These are phyloP conservation scores for Liopterus haemorrhoidalis DNA, from an alignment of 2,888 invertebrate species.

Conservation along the genomic window DNA sequence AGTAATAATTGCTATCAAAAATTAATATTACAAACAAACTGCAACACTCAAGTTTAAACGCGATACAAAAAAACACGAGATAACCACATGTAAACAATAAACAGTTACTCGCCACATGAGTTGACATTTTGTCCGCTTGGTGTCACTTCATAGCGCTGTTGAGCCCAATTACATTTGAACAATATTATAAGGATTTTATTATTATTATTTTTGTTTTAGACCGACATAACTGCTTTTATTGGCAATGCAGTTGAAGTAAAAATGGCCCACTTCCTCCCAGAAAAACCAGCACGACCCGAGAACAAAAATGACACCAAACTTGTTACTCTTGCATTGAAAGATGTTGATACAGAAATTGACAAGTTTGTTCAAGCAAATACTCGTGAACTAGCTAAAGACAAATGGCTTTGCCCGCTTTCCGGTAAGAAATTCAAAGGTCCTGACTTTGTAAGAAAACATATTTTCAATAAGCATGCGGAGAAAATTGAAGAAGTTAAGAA, in stretches of 20 bases:
- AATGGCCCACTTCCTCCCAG: slow-evolving; percentile 82
- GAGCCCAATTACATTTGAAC: too few species aligned
- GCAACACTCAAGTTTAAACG: too few species aligned
- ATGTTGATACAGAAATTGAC: slow-evolving; percentile 71
- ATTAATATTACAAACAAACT: too few species aligned
- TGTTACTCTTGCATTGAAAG: slow-evolving; percentile 43
- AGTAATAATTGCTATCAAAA: too few species aligned
- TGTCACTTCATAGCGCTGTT: too few species aligned
- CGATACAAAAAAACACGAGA: too few species aligned
- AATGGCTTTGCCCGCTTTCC: slow-evolving; percentile 97
- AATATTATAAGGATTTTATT: too few species aligned
- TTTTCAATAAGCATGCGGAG: slow-evolving; percentile 94
- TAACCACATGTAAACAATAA: too few species aligned
- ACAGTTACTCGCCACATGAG: too few species aligned
- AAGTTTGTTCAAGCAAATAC: slow-evolving; percentile 95
- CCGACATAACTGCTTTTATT: slow-evolving; percentile 64
- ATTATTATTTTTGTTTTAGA: slow-evolving; percentile 44
- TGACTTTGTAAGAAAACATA: slow-evolving; percentile 97
- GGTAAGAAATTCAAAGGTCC: slow-evolving; percentile 98
- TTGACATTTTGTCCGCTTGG: too few species aligned
- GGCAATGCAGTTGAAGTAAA: slow-evolving; percentile 83
- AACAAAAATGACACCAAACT: slow-evolving; percentile 49
- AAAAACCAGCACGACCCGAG: slow-evolving; percentile 66
- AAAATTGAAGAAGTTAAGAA: slow-evolving; percentile 96
- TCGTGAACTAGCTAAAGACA: slow-evolving; percentile 94